Evolutionary conservation across 2,113 vertebrate genomes (phyloP), one percentile per base, ranked within the genome.

Genomic region (Odontesthes bonariensis): DNA sequence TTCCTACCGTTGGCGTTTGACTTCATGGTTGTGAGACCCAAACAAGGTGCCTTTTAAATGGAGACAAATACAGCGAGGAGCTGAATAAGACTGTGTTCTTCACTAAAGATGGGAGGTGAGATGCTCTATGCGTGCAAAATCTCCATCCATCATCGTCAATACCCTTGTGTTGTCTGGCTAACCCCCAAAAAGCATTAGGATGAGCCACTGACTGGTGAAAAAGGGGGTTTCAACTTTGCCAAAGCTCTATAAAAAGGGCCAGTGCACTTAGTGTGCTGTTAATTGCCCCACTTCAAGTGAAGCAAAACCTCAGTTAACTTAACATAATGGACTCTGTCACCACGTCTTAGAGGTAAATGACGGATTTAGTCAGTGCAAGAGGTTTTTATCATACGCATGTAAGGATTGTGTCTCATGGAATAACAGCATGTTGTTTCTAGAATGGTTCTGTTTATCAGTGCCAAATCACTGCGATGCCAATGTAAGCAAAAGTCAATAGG

Each of bases 121-220:
- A 68, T 40, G 59, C 76, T 79, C 63, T 46, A 9, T 86, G 86
- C 86, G 64, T 90, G 88, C 85, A 83, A 88, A 88, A 78, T 42
- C 9, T 67, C 67, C 76, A 93, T 93, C 77, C 73, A 81, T 93
- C 92, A 89, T 23, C 89, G 85, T 91, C 87, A 86, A 80, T 54
- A 47, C 76, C 46, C 75, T 74, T 85, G 72, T 88, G 86, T 85
- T 86, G 82, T 88, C 83, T 84, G 85, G 85, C 86, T 57, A 81
- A 66, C 71, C 72, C 78, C 68, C 61, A 69, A 85, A 60, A 88
- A 79, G 76, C 77, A 77, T 2, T 9, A 17, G 70, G 77, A 90
- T 86, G 86, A 88, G 83, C 82, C 87, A 85, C 65, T 85, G 84
- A 89, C 79, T 92, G 81, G 79, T 73, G 81, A 88, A 79, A 88